Conservation (phyloP, 2,888 invertebrate genomes). For the Napeogenes inachia region DNA sequence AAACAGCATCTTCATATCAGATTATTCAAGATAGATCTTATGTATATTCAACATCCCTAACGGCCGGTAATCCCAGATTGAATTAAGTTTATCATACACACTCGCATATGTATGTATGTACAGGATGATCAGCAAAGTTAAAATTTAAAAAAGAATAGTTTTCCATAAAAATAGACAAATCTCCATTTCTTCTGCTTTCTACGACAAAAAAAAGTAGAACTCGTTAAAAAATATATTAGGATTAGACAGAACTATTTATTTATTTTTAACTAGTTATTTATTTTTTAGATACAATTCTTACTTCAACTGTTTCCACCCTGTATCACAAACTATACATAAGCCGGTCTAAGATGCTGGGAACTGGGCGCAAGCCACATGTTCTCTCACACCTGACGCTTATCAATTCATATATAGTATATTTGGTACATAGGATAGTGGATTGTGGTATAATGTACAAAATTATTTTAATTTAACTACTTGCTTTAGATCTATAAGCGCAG, state of each 20-base stretch:
- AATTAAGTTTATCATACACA: slow-evolving; percentile 33
- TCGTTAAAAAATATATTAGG: no score
- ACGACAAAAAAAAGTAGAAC: no score
- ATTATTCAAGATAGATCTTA: slow-evolving; percentile 15
- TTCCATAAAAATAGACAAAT: no score
- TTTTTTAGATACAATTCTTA: neutral
- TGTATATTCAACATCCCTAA: slow-evolving; percentile 31
- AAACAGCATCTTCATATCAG: neutral
- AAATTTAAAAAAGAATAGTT: neutral
- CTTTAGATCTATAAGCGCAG: no score
- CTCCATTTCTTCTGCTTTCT: no score
- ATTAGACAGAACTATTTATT: no score
- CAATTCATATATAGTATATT: no score
- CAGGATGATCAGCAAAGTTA: slow-evolving; percentile 21
- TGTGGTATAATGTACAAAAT: no score
- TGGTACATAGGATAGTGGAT: no score
- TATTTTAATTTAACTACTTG: no score
- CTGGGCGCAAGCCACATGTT: slow-evolving; percentile 35
- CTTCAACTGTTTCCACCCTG: neutral
- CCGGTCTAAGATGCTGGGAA: slow-evolving; percentile 36
- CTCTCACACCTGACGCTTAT: slow-evolving; percentile 34
- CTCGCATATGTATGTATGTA: slow-evolving; percentile 33
- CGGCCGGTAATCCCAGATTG: slow-evolving; percentile 37
- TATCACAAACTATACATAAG: slow-evolving; percentile 21
- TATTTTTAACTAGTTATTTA: no score